These are phyloP conservation scores for Coluber constrictor DNA, from an alignment of 2,797 vertebrate species.

Conservation along the genomic window DNA sequence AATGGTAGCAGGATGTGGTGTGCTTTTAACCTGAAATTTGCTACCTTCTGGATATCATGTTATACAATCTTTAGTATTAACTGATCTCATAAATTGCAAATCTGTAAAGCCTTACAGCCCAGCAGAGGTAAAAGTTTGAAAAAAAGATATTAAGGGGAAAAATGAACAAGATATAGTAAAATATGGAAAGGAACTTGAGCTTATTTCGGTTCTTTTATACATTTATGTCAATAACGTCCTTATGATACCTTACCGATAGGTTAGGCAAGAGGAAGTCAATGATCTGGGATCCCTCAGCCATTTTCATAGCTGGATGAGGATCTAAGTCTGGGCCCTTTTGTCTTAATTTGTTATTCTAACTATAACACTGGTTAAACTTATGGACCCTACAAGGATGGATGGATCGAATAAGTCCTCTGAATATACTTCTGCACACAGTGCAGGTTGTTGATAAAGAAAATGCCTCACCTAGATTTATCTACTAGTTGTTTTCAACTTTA, in stretches of 20 bases:
- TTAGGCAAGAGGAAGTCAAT: no score
- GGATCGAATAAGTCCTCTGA: background rate
- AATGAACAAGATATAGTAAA: background rate
- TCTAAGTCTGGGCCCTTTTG: background rate
- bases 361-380: background rate
- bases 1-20: conserved; percentile 59
- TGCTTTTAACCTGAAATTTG: conserved; percentile 60
- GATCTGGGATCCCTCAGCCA: background rate
- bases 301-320: background rate
- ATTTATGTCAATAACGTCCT: background rate
- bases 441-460: background rate
- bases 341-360: background rate
- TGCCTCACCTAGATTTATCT: background rate
- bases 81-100: conserved; percentile 51
- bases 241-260: background rate
- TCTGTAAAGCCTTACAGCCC: conserved; percentile 36
- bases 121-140: background rate
- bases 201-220: background rate
- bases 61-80: conserved; percentile 48
- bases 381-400: background rate
- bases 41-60: conserved; percentile 46
- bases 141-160: background rate
- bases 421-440: background rate
- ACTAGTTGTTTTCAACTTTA: background rate
- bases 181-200: background rate